phyloP scores from a whole-genome alignment of 2,888 invertebrate genomes.

The Drosophila prolongata region DNA sequence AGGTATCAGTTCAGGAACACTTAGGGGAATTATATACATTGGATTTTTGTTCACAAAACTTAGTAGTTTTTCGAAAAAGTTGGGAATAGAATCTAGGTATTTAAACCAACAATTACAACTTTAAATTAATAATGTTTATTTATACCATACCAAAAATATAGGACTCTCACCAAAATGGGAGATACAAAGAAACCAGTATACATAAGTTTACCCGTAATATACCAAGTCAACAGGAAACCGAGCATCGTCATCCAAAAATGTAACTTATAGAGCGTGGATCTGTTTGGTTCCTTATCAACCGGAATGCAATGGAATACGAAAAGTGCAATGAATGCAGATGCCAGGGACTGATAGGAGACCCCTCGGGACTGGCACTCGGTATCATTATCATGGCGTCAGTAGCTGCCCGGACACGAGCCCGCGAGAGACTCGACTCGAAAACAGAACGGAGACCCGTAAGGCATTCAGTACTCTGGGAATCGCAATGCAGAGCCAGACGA shows the following conservation, averaged over 20 bases:
- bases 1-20: too few species aligned
- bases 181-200: too few species aligned
- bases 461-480: constrained; percentile 1
- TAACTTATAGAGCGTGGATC: neutral
- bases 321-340: constrained; percentile 67
- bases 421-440: constrained; percentile 31
- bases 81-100: too few species aligned
- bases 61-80: too few species aligned
- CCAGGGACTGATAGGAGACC: constrained; percentile 54
- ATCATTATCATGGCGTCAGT: constrained; percentile 52
- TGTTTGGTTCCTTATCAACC: constrained; percentile 50
- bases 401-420: constrained; percentile 15
- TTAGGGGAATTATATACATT: too few species aligned
- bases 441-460: constrained; percentile 13
- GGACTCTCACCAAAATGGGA: too few species aligned
- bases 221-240: neutral
- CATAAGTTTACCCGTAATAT: too few species aligned
- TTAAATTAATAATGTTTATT: too few species aligned
- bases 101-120: too few species aligned
- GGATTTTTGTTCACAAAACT: too few species aligned
- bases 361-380: constrained; percentile 33
- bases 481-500: constrained; percentile 54
- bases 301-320: constrained; percentile 53
- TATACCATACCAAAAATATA: too few species aligned
- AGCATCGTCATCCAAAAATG: neutral